Evolutionary conservation across 2,797 vertebrate species (phyloP), one percentile per base, ranked within the genome.

Genomic region (Coregonus suidteri): DNA sequence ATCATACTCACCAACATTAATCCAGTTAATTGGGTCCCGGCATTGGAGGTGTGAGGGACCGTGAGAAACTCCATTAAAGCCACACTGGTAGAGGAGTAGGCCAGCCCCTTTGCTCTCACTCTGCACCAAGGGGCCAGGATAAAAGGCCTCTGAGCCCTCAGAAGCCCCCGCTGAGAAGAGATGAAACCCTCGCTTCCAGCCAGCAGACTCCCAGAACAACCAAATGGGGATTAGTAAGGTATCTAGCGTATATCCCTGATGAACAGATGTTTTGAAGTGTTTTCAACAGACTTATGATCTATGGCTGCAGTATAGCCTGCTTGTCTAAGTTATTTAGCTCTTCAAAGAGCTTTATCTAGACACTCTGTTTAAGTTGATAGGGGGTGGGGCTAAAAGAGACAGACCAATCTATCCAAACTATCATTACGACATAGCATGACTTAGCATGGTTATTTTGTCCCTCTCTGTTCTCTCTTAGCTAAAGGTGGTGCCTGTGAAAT

Each of bases 1-100:
- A 74, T 85, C 76, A 79, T 53, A 77, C 62, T 15, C 59, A 20
- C 35, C 67, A 52, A 72, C 75, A 73, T 54, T 76, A 83, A 81
- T 79, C 81, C 75, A 71, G 74, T 80, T 85, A 81, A 87, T 80
- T 80, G 72, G 67, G 69, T 68, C 67, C 77, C 70, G 64, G 41
- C 51, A 74, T 65, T 80, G 35, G 35, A 73, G 72, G 37, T 71
- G 68, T 20, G 56, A 41, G 25, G 25, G 66, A 20, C 51, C 75
- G 31, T 53, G 65, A 70, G 74, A 66, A 78, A 51, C 64, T 15
- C 13, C 1, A 74, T 4, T 75, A 51, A 75, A 35, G 25, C 71
- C 51, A 72, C 59, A 67, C 54, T 64, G 69, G 30, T 20, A 30
- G 20, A 54, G 34, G 54, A 53, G 56, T n/a, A 74, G 41, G 62